These are phyloP conservation scores for Nixonia krombeini DNA, from an alignment of 1,140 invertebrate genomes.

Conservation along the genomic window DNA sequence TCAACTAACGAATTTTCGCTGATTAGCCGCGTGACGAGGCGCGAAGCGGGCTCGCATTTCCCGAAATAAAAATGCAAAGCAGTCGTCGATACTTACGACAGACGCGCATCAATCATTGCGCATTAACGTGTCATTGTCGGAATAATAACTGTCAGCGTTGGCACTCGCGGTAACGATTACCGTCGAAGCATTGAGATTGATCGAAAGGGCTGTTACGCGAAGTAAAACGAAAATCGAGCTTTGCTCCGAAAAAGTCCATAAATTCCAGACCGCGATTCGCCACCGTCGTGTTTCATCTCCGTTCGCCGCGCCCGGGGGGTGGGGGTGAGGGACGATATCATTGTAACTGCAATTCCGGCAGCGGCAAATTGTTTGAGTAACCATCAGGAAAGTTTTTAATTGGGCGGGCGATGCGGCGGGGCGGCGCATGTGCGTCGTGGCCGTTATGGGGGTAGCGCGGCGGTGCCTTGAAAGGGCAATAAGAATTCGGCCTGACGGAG, in stretches of 20 bases:
- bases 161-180: too few species aligned
- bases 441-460: background rate
- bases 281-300: background rate
- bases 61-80: too few species aligned
- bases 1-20: too few species aligned
- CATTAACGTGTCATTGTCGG: too few species aligned
- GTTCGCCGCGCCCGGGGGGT: too few species aligned
- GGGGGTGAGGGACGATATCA: constrained; percentile 8
- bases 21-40: too few species aligned
- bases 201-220: too few species aligned
- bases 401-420: background rate
- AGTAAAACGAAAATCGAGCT: background rate
- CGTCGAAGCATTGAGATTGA: too few species aligned
- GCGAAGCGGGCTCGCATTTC: background rate
- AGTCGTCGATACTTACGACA: too few species aligned
- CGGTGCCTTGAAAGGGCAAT: background rate
- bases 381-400: constrained; percentile 24
- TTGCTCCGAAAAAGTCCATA: background rate
- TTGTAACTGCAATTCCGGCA: constrained; percentile 28
- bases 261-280: too few species aligned
- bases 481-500: background rate
- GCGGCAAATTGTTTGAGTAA: constrained; percentile 24
- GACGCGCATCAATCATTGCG: too few species aligned
- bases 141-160: too few species aligned
- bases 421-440: constrained; percentile 10